A percentile compares a stretch with the other conserved stretches of the same genome.
Evolutionary conservation across 1,140 invertebrate genomes (phyloP).

Genomic region (Caerostris extrusa): DNA sequence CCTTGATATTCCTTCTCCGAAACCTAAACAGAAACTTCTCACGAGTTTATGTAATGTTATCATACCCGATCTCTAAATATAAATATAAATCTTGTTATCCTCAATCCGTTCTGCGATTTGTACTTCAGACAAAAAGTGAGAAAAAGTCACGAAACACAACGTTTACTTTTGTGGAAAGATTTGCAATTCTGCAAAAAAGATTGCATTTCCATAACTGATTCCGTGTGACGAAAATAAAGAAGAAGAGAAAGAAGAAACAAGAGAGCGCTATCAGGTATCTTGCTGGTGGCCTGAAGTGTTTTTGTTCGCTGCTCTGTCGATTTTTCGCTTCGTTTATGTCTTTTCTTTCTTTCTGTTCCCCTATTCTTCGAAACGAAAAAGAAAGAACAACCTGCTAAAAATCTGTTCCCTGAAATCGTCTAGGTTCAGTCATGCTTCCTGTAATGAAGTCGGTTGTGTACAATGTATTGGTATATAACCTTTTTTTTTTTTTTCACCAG

Average conservation of each 20-base stretch:
- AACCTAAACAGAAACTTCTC: too few relatives aligned
- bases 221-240: neutral
- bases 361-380: neutral
- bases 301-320: neutral
- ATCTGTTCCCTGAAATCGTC: neutral
- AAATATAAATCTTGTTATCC: too few relatives aligned
- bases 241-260: neutral
- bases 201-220: neutral
- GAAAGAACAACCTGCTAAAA: neutral
- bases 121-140: neutral
- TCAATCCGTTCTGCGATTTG: too few relatives aligned
- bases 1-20: too few relatives aligned
- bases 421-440: neutral
- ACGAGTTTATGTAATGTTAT: too few relatives aligned
- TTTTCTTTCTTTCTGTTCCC: neutral
- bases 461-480: neutral
- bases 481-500: neutral
- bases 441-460: neutral
- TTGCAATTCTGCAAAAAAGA: conserved; percentile 11
- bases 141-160: neutral
- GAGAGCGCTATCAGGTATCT: neutral
- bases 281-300: neutral
- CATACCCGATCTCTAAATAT: too few relatives aligned
- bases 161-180: neutral
- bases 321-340: neutral